These are phyloP conservation scores for Anagyrus pseudococci DNA, from an alignment of 2,888 invertebrate species.

Conservation along the genomic window DNA sequence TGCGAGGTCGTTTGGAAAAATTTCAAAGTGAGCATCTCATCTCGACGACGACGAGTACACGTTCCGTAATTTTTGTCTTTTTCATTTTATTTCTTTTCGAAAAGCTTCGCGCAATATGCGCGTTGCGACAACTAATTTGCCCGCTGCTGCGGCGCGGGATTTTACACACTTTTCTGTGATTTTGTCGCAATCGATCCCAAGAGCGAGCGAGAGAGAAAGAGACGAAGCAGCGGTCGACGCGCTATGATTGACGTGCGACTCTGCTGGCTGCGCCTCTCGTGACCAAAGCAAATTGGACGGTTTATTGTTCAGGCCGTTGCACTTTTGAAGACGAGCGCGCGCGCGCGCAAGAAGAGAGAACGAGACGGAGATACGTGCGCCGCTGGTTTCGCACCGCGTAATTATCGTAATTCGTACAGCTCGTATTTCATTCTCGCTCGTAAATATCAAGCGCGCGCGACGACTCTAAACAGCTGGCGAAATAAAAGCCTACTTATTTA, in stretches of 20 bases:
- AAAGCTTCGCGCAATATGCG: background rate
- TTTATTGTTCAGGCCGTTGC: constrained; percentile 11
- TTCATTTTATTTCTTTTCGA: background rate
- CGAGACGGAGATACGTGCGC: too few relatives aligned
- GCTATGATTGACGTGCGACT: constrained; percentile 1
- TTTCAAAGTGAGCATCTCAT: too few relatives aligned
- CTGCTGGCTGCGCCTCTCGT: background rate
- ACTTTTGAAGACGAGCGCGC: background rate
- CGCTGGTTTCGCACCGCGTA: too few relatives aligned
- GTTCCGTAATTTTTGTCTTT: too few relatives aligned
- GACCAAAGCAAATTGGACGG: constrained; percentile 11
- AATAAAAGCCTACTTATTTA: background rate
- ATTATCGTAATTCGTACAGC: constrained; percentile 17
- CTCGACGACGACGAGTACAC: too few relatives aligned
- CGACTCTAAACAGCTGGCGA: too few relatives aligned
- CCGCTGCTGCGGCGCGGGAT: background rate
- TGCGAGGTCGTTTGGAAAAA: too few relatives aligned
- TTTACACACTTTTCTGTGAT: too few relatives aligned
- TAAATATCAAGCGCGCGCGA: background rate
- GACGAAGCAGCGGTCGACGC: background rate
- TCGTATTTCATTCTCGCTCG: background rate
- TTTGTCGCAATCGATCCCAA: background rate
- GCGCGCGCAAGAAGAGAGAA: background rate
- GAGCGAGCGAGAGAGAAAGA: too few relatives aligned
- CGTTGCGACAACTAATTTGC: background rate